Evolutionary conservation across 2,888 invertebrate genomes (phyloP), one percentile per base, ranked within the genome.

Genomic region (Cheilosia grossa): DNA sequence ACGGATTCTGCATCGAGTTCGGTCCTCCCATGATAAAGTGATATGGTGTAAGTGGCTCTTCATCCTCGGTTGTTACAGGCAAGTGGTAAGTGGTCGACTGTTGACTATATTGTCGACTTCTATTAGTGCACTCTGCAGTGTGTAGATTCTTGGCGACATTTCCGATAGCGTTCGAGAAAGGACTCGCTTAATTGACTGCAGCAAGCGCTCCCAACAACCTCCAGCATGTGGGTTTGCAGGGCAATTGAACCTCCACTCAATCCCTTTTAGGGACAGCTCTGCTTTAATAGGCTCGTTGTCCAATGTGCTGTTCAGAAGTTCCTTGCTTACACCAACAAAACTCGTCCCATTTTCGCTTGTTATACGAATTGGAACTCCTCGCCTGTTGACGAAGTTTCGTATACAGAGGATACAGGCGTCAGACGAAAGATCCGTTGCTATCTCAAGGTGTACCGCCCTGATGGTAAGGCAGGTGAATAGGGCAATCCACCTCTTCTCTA

Each of bases 131-230:
- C 24, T 27, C n/a, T 59, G n/a, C 2, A 59, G 24, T 6, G 42
- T 42, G 6, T 59, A 44, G 13, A 58, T 15, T 5, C 13, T 40
- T 2, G 42, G 44, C 4, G 37, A 15, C 7, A n/a, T 4, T 10
- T 59, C 42, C 1, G 1, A 15, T 13, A 27, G 15, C 1, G 17
- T 9, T n/a, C 24, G 24, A 13, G 24, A 42, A 10, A 59, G 24
- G n/a, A 24, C 59, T 15, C 37, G 19, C 42, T 59, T 58, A 6
- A 59, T 30, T 2, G 42, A 56, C 27, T 63, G 72, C 2, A 86
- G 67, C 27, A 81, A 33, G 9, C 73, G 63, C 51, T 86, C 82
- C 82, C 82, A 86, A 17, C 67, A 66, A 15, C 79, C 86, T 9
- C 82, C 85, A 1, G 70, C 74, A 6, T 56, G 27, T 10, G 80